phyloP scores from a whole-genome alignment of 2,888 invertebrate species.

The Tenthredo distinguenda region DNA sequence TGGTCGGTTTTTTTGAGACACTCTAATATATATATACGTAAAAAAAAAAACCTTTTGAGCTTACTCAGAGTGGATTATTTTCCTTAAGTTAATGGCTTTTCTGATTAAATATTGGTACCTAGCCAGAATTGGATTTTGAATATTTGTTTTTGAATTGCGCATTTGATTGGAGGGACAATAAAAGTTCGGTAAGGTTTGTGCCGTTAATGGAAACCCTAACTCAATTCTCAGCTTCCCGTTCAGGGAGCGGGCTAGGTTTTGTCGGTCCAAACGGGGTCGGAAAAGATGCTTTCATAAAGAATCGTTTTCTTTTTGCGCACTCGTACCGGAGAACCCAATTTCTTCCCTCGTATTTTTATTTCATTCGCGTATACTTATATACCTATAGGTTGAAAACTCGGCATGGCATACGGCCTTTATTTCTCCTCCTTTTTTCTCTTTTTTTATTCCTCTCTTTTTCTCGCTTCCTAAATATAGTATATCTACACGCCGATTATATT shows the following conservation, averaged over 20 bases:
- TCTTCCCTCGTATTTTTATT: conserved; percentile 54
- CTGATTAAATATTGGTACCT: not conserved
- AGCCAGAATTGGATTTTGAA: not conserved
- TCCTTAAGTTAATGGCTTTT: conserved; percentile 6
- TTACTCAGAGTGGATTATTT: not conserved
- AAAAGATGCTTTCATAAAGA: conserved; percentile 63
- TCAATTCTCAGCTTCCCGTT: conserved; percentile 34
- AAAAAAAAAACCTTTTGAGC: no score
- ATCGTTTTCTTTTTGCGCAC: conserved; percentile 58
- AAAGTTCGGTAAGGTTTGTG: not conserved
- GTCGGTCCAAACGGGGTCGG: conserved; percentile 28
- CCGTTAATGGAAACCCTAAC: conserved; percentile 47
- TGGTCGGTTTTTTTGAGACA: no score
- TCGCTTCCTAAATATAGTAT: not conserved
- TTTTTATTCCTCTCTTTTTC: not conserved
- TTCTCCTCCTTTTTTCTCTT: not conserved
- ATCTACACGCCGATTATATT: conserved; percentile 37
- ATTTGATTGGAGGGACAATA: conserved; percentile 36
- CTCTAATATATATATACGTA: no score
- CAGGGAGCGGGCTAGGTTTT: conserved; percentile 41
- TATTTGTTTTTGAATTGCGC: conserved; percentile 17
- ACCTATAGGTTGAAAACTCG: conserved; percentile 38
- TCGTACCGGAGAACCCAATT: conserved; percentile 58
- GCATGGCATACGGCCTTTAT: not conserved
- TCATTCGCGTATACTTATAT: conserved; percentile 2